These are phyloP conservation scores for Erebia palarica DNA, from an alignment of 2,888 invertebrate species.

Conservation along the genomic window DNA sequence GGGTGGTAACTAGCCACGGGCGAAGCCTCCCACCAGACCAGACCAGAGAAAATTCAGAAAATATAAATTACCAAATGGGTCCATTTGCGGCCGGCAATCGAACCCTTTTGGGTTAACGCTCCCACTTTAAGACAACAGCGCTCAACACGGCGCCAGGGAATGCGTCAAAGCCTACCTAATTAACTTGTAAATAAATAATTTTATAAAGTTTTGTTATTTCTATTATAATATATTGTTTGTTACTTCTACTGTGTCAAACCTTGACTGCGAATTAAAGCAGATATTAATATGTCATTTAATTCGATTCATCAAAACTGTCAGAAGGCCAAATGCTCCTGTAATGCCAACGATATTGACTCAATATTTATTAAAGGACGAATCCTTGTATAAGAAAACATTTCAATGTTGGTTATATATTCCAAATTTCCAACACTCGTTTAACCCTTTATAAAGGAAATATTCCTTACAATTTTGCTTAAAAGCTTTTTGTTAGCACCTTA, in stretches of 20 bases:
- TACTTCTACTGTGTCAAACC: not conserved
- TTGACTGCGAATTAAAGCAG: not conserved
- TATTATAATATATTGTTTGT: too few relatives aligned
- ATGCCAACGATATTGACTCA: not conserved
- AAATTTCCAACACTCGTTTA: not conserved
- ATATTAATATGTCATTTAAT: not conserved
- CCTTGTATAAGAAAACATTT: conserved; percentile 11
- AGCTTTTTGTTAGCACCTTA: conserved; percentile 1
- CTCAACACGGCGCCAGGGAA: too few relatives aligned
- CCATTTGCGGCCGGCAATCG: too few relatives aligned
- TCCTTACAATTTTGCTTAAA: not conserved
- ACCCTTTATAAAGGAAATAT: conserved; percentile 1
- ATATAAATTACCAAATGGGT: too few relatives aligned
- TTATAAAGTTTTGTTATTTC: too few relatives aligned
- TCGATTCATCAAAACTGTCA: not conserved
- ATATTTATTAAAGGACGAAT: conserved; percentile 8
- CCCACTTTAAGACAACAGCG: too few relatives aligned
- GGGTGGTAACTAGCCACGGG: too few relatives aligned
- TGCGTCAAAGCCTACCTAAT: too few relatives aligned
- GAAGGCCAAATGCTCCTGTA: not conserved
- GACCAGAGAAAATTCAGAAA: too few relatives aligned
- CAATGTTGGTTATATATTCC: conserved; percentile 6
- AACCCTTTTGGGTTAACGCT: too few relatives aligned
- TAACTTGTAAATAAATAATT: too few relatives aligned
- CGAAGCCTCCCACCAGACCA: too few relatives aligned